Evolutionary conservation across 2,888 invertebrate genomes (phyloP).

Genomic region (Apomyelois bistriatella): DNA sequence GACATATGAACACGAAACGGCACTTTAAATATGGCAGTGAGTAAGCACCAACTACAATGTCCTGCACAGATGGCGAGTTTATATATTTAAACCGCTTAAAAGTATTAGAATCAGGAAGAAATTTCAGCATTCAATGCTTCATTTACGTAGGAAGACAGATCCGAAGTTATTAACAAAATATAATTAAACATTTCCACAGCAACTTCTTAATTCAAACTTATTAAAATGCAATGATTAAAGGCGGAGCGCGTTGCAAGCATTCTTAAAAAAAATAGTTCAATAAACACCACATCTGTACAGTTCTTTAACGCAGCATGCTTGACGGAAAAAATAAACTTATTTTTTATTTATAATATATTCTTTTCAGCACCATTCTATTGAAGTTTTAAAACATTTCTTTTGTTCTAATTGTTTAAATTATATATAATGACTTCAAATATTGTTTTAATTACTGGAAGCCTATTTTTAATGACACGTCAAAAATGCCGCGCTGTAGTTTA

Average conservation of each 20-base stretch:
- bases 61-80: neutral
- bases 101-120: no score
- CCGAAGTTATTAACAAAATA: no score
- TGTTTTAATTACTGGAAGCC: neutral
- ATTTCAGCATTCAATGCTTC: no score
- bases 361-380: neutral
- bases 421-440: neutral
- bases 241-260: no score
- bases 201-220: no score
- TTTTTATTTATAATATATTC: neutral
- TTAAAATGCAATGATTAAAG: no score
- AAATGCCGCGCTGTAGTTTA: neutral
- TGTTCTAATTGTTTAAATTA: neutral
- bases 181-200: no score
- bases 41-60: constrained; percentile 5
- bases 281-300: neutral
- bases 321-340: neutral
- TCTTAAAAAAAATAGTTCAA: no score
- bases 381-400: no score
- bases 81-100: neutral
- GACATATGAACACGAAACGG: constrained; percentile 10
- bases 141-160: no score
- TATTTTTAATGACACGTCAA: neutral
- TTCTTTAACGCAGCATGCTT: neutral
- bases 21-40: constrained; percentile 10